Evolutionary conservation across 37 sponge, comb jelly and placozoan species (phyloP).

Genomic region (Corticium candelabrum): DNA sequence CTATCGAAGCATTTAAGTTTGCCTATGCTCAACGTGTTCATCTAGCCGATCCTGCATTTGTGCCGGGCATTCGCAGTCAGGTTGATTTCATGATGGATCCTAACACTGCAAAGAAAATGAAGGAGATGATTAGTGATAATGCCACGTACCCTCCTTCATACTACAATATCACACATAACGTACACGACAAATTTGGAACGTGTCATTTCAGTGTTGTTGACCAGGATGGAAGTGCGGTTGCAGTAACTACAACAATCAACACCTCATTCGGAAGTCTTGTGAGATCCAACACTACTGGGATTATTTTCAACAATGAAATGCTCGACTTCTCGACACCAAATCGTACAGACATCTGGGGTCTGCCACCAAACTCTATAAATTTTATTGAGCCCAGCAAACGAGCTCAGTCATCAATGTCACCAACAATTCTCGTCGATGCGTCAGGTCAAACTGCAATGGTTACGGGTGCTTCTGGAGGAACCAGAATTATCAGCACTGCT

Average conservation of each 20-base stretch:
- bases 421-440: slow-evolving; percentile 44
- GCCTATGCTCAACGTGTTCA: slow-evolving; percentile 57
- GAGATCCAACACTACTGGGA: slow-evolving; percentile 48
- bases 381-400: slow-evolving; percentile 71
- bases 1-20: slow-evolving; percentile 90
- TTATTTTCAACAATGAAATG: slow-evolving; percentile 91
- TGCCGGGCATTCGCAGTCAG: not conserved
- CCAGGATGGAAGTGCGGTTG: slow-evolving; percentile 75
- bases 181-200: slow-evolving; percentile 37
- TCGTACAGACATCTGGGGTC: slow-evolving; percentile 2
- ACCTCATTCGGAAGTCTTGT: slow-evolving; percentile 59
- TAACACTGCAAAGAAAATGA: slow-evolving; percentile 21
- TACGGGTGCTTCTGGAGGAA: slow-evolving; percentile 85
- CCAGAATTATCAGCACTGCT: slow-evolving; percentile 59
- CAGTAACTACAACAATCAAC: not conserved
- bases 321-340: slow-evolving; percentile 75
- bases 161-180: slow-evolving; percentile 18
- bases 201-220: slow-evolving; percentile 73
- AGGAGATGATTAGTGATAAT: slow-evolving; percentile 34
- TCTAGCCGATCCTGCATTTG: slow-evolving; percentile 76
- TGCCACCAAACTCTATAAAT: slow-evolving; percentile 37
- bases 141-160: slow-evolving; percentile 45
- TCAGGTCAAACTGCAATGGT: slow-evolving; percentile 38
- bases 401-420: slow-evolving; percentile 72
- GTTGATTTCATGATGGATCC: slow-evolving; percentile 46